Evolutionary conservation across 2,797 vertebrate genomes (phyloP), one percentile per base, ranked within the genome.

Genomic region (Gymnoscopelus microlampas): DNA sequence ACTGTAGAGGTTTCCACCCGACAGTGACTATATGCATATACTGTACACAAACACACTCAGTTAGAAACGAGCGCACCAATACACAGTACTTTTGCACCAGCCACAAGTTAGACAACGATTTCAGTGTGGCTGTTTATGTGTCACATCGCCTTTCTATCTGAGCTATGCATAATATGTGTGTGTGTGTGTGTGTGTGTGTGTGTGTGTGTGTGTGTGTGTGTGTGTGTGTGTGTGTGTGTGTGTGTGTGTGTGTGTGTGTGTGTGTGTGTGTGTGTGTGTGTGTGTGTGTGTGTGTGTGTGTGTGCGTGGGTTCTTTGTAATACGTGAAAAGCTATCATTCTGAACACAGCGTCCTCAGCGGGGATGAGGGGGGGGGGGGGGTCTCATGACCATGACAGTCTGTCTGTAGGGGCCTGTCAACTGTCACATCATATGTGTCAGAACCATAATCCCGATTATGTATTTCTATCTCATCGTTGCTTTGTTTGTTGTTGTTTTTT

Each of bases 361-460:
- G 12, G 24, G 15, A 58, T 50, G 76, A 73, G 23, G 49, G 48
- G 12, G 23, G n/a, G 58, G 48, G 74, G 76, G 26, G 49, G 48
- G 44, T 62, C 11, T 72, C 55, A 63, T 71, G 53, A 51, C 55
- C 29, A 54, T 53, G 57, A 39, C 7, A 1, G 5, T 70, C 79
- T 68, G 5, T 70, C 79, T 68, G 32, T 35, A 59, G 71, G 53
- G 68, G 44, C 63, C 51, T 56, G 66, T 63, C 71, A 77, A 2
- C 70, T 85, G 78, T 84, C 78, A 82, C 53, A 63, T 26, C 55
- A 68, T 78, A 60, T 63, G 60, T 57, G 53, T 81, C 75, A 71
- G 7, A 66, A 64, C 11, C 53, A 6, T 6, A 44, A 1, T 69
- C 51, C 73, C 49, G 50, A 64, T 69, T 74, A 68, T 63, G 65